Percentiles rank a stretch among this genome's conserved stretches.
Conservation (phyloP, 2,797 vertebrate species). For the Falco biarmicus region DNA sequence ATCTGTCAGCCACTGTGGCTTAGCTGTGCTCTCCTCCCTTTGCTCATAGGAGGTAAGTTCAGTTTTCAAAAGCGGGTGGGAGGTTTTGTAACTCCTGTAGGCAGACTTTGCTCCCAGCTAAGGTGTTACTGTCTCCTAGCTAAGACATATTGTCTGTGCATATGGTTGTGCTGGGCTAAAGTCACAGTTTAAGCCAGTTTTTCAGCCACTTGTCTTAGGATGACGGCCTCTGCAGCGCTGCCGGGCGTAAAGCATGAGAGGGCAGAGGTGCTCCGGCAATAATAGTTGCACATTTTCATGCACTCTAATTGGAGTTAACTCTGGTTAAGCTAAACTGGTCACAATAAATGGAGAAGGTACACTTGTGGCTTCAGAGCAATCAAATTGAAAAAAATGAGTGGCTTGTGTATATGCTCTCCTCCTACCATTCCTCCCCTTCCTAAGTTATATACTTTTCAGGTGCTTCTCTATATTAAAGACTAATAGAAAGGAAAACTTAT, state of each 20-base stretch:
- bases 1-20: neutral
- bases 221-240: neutral
- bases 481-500: neutral
- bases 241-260: neutral
- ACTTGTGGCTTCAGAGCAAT: neutral
- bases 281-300: neutral
- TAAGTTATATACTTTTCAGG: neutral
- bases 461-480: neutral
- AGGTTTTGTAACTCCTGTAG: neutral
- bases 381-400: neutral
- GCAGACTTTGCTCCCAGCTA: neutral
- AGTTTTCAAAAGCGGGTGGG: neutral
- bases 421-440: neutral
- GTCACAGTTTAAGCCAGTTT: neutral
- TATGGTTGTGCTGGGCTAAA: rapidly evolving
- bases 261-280: neutral
- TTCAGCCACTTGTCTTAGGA: neutral
- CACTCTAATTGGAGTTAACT: neutral
- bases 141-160: neutral
- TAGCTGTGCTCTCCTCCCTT: neutral
- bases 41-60: neutral
- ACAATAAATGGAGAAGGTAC: neutral
- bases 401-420: neutral
- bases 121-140: rapidly evolving
- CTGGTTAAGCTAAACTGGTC: neutral